Conservation (phyloP, 1,140 invertebrate genomes). For the Hormaphis cornu region DNA sequence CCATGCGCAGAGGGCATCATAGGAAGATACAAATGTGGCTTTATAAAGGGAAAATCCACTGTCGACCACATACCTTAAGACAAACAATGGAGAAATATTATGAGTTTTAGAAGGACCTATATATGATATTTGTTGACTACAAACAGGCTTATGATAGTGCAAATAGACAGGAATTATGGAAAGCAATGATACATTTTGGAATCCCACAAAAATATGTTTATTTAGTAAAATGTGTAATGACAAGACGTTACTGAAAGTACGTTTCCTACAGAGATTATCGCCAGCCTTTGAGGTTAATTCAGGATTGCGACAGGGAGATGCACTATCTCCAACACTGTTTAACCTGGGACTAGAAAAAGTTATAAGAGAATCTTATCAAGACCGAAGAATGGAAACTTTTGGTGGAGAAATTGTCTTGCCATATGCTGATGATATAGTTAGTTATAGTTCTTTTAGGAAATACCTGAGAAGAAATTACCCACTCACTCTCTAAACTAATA, state of each 20-base stretch:
- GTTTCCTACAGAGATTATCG: too few species aligned
- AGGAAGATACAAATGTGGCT: slow-evolving; percentile 27
- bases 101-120: slow-evolving; percentile 16
- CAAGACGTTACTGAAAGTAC: neutral
- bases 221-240: slow-evolving; percentile 2
- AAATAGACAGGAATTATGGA: neutral
- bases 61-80: neutral
- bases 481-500: neutral
- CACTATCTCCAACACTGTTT: neutral
- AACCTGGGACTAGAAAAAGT: too few species aligned
- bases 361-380: too few species aligned
- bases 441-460: neutral
- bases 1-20: neutral
- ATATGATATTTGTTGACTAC: slow-evolving; percentile 20
- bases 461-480: neutral
- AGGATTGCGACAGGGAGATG: neutral
- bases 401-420: neutral
- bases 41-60: slow-evolving; percentile 14
- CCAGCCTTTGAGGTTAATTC: too few species aligned
- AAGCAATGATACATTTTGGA: slow-evolving; percentile 15
- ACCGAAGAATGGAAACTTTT: neutral
- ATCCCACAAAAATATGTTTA: slow-evolving; percentile 24
- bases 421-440: neutral
- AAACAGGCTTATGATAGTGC: slow-evolving; percentile 33
- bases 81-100: neutral